Conservation (phyloP, 2,797 vertebrate genomes). For the Schizothorax lantsangensis region DNA sequence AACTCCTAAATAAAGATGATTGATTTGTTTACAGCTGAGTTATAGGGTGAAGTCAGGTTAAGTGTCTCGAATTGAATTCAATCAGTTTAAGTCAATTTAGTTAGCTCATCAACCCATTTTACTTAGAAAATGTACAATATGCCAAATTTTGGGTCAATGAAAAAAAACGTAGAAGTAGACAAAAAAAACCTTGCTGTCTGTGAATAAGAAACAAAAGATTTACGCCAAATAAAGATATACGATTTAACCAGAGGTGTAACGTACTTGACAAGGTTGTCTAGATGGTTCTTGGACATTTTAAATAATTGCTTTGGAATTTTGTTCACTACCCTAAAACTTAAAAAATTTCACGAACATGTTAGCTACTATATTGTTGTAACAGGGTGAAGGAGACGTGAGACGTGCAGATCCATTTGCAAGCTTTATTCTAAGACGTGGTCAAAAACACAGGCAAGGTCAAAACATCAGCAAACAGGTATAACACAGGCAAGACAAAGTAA, state of each 20-base stretch:
- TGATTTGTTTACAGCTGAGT: not conserved
- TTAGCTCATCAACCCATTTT: not conserved
- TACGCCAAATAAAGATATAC: not conserved
- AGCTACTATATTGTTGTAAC: not conserved
- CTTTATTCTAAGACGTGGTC: not conserved
- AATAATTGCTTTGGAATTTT: not conserved
- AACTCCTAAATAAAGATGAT: not conserved
- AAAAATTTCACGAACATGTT: not conserved
- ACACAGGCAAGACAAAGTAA: no score
- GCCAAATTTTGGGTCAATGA: not conserved
- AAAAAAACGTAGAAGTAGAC: no score
- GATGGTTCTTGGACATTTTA: not conserved
- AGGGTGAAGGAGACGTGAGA: no score
- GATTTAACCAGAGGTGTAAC: not conserved
- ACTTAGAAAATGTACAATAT: not conserved
- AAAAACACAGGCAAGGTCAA: not conserved
- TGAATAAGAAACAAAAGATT: not conserved
- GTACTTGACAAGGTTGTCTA: no score
- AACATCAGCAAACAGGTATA: no score
- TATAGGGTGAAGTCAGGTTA: not conserved
- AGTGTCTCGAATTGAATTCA: not conserved
- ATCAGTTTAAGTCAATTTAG: not conserved
- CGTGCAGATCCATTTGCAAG: no score
- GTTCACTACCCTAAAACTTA: not conserved
- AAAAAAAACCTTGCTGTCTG: not conserved